Conservation (phyloP, 2,797 vertebrate species). For the Sebastes kiyomatsui region DNA sequence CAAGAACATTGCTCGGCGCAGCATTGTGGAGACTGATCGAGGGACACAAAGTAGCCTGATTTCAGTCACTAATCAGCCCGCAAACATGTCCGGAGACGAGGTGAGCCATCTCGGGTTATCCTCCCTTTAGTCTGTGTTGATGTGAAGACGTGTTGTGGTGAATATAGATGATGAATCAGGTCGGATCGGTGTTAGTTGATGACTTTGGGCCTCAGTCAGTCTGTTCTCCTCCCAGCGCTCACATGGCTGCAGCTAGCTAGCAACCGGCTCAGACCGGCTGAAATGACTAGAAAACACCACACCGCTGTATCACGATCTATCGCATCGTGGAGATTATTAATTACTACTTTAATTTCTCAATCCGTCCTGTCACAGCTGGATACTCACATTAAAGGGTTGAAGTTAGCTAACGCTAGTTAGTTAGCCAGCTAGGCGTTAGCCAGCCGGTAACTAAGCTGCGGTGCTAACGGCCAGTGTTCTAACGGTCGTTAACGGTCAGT, state of each 20-base stretch:
- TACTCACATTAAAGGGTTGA: background rate
- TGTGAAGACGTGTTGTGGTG: background rate
- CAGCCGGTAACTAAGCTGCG: background rate
- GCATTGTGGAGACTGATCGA: constrained; percentile 30
- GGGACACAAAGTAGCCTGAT: constrained; percentile 20
- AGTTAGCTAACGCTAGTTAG: background rate
- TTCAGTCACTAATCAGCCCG: background rate
- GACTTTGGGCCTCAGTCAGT: constrained; percentile 67
- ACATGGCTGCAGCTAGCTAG: constrained; percentile 70
- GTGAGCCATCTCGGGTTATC: constrained; percentile 36
- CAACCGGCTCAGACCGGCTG: background rate
- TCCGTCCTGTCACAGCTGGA: background rate
- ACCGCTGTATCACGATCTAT: rapidly evolving
- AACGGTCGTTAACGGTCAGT: too few species aligned
- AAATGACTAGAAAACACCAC: background rate
- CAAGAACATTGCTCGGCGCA: constrained; percentile 68
- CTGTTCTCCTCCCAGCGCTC: constrained; percentile 56
- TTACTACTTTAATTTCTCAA: rapidly evolving
- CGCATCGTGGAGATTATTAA: rapidly evolving
- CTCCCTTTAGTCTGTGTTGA: rapidly evolving
- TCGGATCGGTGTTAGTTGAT: constrained; percentile 12
- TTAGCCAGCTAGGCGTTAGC: constrained; percentile 25
- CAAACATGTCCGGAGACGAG: constrained; percentile 84
- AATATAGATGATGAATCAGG: background rate
- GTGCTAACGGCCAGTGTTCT: background rate